phyloP scores from a whole-genome alignment of 1,140 invertebrate species.

The Stegodyphus mimosarum region DNA sequence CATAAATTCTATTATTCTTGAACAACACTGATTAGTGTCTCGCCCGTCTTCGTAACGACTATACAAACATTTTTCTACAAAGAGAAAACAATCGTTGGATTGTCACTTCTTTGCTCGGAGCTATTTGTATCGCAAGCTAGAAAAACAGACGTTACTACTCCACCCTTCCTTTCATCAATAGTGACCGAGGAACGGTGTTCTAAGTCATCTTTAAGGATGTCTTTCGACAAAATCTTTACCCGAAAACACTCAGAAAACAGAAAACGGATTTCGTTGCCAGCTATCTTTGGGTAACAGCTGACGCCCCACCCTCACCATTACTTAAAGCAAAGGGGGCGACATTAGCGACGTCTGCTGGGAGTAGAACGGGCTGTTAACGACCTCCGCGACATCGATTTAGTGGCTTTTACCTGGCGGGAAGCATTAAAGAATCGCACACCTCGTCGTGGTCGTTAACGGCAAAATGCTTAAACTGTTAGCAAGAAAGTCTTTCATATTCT shows the following conservation, averaged over 20 bases:
- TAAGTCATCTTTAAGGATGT: slow-evolving; percentile 15
- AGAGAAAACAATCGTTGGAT: too few relatives aligned
- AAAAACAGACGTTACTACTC: neutral
- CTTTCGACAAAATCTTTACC: neutral
- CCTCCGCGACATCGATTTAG: slow-evolving; percentile 9
- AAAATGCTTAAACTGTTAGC: neutral
- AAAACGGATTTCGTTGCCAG: neutral
- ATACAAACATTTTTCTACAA: too few relatives aligned
- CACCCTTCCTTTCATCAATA: neutral
- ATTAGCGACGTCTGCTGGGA: slow-evolving; percentile 3
- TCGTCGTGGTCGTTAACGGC: neutral
- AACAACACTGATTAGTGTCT: too few relatives aligned
- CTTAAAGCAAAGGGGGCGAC: neutral
- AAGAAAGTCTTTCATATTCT: neutral
- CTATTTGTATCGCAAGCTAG: too few relatives aligned
- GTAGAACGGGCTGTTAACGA: neutral
- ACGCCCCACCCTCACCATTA: neutral
- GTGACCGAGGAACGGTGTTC: neutral
- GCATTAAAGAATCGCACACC: too few relatives aligned
- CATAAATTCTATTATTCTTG: too few relatives aligned
- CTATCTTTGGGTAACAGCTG: neutral
- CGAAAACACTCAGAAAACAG: too few relatives aligned
- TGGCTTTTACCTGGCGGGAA: too few relatives aligned
- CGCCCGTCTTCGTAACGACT: too few relatives aligned
- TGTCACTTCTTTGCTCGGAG: too few relatives aligned